Evolutionary conservation across 2,797 vertebrate genomes (phyloP).

Genomic region (Acanthiza pusilla): DNA sequence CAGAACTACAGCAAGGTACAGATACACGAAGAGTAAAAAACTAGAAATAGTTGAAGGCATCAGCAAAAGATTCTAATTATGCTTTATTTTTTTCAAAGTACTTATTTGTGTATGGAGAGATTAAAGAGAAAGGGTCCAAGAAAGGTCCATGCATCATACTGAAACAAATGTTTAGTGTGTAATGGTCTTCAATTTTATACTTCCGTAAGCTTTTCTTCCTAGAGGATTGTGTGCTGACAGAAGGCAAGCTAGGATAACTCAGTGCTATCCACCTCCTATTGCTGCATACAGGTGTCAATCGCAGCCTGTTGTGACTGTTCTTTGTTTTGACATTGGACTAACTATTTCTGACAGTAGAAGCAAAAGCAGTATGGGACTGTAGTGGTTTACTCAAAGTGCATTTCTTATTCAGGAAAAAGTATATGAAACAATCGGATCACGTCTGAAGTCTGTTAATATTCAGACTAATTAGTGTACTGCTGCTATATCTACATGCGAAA

Average conservation of each 20-base stretch:
- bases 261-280: neutral
- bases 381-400: neutral
- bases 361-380: neutral
- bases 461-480: neutral
- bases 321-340: neutral
- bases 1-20: too few relatives aligned
- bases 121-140: neutral
- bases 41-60: too few relatives aligned
- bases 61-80: neutral
- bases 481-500: neutral
- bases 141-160: neutral
- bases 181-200: neutral
- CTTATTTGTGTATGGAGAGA: neutral
- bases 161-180: neutral
- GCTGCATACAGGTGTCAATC: neutral
- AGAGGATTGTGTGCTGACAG: neutral
- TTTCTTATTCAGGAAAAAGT: neutral
- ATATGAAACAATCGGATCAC: neutral
- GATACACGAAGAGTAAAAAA: too few relatives aligned
- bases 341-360: neutral
- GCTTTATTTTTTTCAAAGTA: neutral
- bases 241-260: neutral
- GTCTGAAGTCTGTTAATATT: neutral
- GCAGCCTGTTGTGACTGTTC: neutral
- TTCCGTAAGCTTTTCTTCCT: neutral